phyloP scores from a whole-genome alignment of 2,888 invertebrate species.

The Lottia gigantea region DNA sequence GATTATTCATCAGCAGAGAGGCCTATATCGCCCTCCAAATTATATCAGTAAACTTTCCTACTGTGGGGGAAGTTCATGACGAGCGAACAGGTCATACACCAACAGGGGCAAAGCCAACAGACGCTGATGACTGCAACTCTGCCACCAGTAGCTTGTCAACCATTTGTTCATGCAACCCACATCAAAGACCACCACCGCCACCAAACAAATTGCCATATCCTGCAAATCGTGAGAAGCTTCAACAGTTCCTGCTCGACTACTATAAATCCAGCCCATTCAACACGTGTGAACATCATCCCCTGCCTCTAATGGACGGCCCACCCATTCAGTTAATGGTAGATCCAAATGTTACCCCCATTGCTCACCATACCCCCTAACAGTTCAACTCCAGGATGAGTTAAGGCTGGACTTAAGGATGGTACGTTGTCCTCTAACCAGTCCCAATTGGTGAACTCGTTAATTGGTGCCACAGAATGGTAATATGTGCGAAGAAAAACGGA shows the following conservation, averaged over 20 bases:
- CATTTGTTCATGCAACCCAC: too few species aligned
- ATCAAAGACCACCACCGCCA: slow-evolving; percentile 14
- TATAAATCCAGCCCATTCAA: slow-evolving; percentile 49
- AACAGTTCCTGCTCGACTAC: slow-evolving; percentile 35
- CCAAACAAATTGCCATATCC: slow-evolving; percentile 36
- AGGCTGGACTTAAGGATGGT: slow-evolving; percentile 42
- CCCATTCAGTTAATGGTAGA: slow-evolving; percentile 43
- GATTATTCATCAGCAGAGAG: slow-evolving; percentile 43
- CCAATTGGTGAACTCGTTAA: slow-evolving; percentile 42
- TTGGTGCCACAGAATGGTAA: slow-evolving; percentile 42
- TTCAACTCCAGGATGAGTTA: slow-evolving; percentile 45
- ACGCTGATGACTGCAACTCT: too few species aligned
- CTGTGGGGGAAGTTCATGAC: too few species aligned
- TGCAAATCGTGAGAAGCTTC: slow-evolving; percentile 30
- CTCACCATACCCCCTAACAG: slow-evolving; percentile 47
- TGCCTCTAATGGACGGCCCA: slow-evolving; percentile 39
- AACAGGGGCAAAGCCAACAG: too few species aligned
- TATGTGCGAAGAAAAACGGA: slow-evolving; percentile 36
- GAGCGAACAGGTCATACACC: too few species aligned
- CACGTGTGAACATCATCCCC: slow-evolving; percentile 44
- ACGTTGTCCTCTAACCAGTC: slow-evolving; percentile 38
- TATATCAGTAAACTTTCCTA: slow-evolving; percentile 35
- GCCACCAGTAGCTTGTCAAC: too few species aligned
- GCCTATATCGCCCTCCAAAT: slow-evolving; percentile 42
- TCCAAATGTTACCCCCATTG: slow-evolving; percentile 38